Conservation (phyloP, 2,888 invertebrate species). For the Cistogaster globosa region DNA sequence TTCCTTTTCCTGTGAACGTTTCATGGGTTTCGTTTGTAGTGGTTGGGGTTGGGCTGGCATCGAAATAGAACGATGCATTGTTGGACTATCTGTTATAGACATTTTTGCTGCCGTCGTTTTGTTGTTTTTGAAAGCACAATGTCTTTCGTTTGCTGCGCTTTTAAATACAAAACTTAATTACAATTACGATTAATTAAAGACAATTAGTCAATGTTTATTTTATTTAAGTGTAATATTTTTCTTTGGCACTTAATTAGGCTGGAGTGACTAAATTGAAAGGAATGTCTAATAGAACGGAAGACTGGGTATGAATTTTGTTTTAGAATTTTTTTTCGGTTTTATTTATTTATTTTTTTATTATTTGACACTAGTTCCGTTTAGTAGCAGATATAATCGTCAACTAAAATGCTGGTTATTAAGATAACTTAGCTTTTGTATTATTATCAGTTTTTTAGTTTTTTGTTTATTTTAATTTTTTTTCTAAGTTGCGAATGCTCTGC, state of each 20-base stretch:
- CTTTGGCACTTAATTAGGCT: slow-evolving; percentile 73
- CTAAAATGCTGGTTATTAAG: slow-evolving; percentile 54
- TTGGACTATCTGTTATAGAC: slow-evolving; percentile 61
- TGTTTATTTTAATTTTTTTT: slow-evolving; percentile 32
- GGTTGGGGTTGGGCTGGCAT: slow-evolving; percentile 82
- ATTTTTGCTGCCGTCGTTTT: slow-evolving; percentile 56
- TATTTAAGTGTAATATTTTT: not conserved
- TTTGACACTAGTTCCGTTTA: slow-evolving; percentile 54
- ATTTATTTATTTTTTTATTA: slow-evolving; percentile 15
- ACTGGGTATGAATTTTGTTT: not conserved
- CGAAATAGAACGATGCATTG: slow-evolving; percentile 80
- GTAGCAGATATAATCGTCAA: slow-evolving; percentile 56
- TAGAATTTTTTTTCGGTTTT: not conserved
- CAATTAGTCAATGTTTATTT: slow-evolving; percentile 74
- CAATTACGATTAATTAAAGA: slow-evolving; percentile 74
- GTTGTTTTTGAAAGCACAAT: slow-evolving; percentile 8
- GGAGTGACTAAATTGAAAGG: slow-evolving; percentile 8
- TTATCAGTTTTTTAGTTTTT: slow-evolving; percentile 20
- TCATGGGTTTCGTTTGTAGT: slow-evolving; percentile 76
- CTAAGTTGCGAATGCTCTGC: slow-evolving; percentile 6
- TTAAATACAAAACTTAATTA: slow-evolving; percentile 9
- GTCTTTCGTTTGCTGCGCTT: slow-evolving; percentile 29
- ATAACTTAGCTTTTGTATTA: slow-evolving; percentile 52
- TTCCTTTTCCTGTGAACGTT: slow-evolving; percentile 81
- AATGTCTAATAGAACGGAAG: slow-evolving; percentile 3